phyloP scores from a whole-genome alignment of 2,113 vertebrate genomes.

The Macroglossus sobrinus region DNA sequence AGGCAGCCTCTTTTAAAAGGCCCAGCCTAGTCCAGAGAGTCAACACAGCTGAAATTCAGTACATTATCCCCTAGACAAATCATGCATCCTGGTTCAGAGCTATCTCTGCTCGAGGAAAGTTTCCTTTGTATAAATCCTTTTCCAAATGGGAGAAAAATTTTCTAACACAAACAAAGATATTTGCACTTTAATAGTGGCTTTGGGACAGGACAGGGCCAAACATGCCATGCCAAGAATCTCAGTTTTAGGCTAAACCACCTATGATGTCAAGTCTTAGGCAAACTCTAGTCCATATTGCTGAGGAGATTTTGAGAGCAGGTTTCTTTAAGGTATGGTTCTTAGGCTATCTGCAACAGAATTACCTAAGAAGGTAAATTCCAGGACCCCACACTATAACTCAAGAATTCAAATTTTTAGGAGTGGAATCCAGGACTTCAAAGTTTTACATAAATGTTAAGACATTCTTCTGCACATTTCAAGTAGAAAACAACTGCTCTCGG shows the following conservation, averaged over 20 bases:
- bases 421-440: not conserved
- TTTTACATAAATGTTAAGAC: not conserved
- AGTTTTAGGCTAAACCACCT: not conserved
- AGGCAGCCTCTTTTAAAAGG: not conserved
- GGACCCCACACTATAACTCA: not conserved
- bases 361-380: not conserved
- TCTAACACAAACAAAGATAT: not conserved
- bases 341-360: not conserved
- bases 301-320: not conserved
- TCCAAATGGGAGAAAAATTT: not conserved
- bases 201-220: not conserved
- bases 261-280: not conserved
- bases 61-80: not conserved
- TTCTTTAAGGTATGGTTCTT: not conserved
- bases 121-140: not conserved
- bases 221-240: not conserved
- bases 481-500: not conserved
- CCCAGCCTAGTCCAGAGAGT: not conserved
- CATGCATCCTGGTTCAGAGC: not conserved
- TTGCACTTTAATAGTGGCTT: not conserved
- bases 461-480: not conserved
- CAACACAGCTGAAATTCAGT: not conserved
- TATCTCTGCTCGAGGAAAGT: not conserved
- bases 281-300: not conserved
- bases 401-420: not conserved